These are phyloP conservation scores for Brotula barbata DNA, from an alignment of 2,797 vertebrate genomes.

Conservation along the genomic window DNA sequence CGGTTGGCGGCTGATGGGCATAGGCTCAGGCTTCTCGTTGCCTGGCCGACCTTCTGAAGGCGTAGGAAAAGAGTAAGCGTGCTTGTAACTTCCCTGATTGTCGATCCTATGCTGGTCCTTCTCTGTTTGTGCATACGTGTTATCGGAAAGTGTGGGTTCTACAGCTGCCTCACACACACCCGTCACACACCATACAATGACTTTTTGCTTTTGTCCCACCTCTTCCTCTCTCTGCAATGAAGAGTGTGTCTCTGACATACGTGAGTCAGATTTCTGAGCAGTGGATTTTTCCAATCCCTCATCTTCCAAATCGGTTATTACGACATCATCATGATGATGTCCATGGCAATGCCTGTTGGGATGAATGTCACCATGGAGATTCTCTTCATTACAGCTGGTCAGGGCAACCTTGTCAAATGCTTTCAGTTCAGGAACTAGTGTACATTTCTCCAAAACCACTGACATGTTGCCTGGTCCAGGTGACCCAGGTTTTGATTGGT, in stretches of 20 bases:
- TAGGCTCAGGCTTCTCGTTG: constrained; percentile 55
- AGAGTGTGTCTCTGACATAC: not conserved
- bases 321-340: constrained; percentile 16
- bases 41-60: constrained; percentile 32
- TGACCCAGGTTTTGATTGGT: not conserved
- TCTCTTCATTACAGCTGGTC: not conserved
- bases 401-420: constrained; percentile 68
- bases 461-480: constrained; percentile 17
- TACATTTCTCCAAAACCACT: constrained; percentile 75
- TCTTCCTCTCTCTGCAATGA: constrained; percentile 17
- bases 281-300: not conserved
- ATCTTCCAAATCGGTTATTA: constrained; percentile 47
- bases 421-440: constrained; percentile 78
- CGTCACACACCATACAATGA: constrained; percentile 62
- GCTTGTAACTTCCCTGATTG: constrained; percentile 5
- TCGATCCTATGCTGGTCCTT: not conserved
- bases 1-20: constrained; percentile 60
- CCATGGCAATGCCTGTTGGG: not conserved
- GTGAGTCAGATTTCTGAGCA: not conserved
- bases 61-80: constrained; percentile 2
- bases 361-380: constrained; percentile 18
- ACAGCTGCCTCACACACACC: constrained; percentile 52
- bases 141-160: not conserved
- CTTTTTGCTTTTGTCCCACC: constrained; percentile 26
- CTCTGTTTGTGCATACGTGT: not conserved